These are phyloP conservation scores for Notothenia rossii DNA, from an alignment of 2,113 vertebrate genomes.

Conservation along the genomic window DNA sequence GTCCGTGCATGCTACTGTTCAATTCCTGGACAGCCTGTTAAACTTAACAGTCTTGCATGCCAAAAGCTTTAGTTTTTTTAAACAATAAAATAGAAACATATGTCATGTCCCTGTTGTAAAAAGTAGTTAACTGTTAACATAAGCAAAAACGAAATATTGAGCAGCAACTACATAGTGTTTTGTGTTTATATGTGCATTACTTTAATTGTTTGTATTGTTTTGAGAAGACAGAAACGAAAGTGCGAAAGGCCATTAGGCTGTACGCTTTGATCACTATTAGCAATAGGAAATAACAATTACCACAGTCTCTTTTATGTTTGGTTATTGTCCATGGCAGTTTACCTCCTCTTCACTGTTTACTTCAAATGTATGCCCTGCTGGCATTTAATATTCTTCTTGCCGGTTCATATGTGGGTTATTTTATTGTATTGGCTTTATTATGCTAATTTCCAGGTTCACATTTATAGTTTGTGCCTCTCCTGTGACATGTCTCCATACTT, in stretches of 20 bases:
- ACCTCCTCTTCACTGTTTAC: slow-evolving; percentile 7
- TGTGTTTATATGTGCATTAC: slow-evolving; percentile 4
- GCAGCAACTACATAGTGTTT: background rate
- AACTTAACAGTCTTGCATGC: slow-evolving; percentile 28
- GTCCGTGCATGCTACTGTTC: slow-evolving; percentile 24
- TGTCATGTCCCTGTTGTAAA: background rate
- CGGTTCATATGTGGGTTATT: slow-evolving; percentile 2
- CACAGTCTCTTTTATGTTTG: slow-evolving; percentile 1
- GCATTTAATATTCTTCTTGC: background rate
- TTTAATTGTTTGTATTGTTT: slow-evolving; percentile 1
- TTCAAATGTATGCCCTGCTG: background rate
- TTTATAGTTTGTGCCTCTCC: too few species aligned
- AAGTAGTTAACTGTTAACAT: background rate
- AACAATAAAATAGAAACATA: background rate
- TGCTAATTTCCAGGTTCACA: too few species aligned
- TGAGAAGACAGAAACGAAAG: slow-evolving; percentile 4
- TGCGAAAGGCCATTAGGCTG: slow-evolving; percentile 2
- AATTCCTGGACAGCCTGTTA: slow-evolving; percentile 23
- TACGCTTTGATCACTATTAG: slow-evolving; percentile 7
- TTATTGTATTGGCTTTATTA: slow-evolving; percentile 1
- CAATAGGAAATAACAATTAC: slow-evolving; percentile 4
- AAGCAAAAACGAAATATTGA: background rate
- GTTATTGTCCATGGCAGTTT: slow-evolving; percentile 7
- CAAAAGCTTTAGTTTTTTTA: slow-evolving; percentile 9
- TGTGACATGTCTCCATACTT: too few species aligned